Percentiles rank a stretch among this genome's conserved stretches.
phyloP scores from a whole-genome alignment of 1,140 invertebrate genomes.

The Pseudoatta argentina region DNA sequence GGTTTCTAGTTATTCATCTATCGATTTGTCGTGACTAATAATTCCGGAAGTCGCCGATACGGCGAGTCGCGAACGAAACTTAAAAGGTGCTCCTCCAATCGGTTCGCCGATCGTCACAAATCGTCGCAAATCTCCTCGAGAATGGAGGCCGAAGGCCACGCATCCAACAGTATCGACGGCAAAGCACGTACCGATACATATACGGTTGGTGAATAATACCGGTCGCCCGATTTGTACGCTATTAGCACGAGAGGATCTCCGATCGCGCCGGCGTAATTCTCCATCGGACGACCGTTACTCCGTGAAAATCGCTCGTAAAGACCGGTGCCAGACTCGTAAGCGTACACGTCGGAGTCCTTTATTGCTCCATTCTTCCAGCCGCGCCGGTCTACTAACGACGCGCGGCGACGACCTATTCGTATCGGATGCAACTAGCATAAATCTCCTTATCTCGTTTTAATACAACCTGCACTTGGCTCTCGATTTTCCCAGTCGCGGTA shows the following conservation, averaged over 20 bases:
- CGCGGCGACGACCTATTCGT: slow-evolving; percentile 69
- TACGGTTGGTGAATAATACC: slow-evolving; percentile 78
- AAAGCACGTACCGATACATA: slow-evolving; percentile 66
- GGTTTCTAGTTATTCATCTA: not conserved
- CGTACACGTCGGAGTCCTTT: slow-evolving; percentile 69
- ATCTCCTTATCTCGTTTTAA: slow-evolving; percentile 60
- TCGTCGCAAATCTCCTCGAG: slow-evolving; percentile 66
- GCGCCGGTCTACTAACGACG: slow-evolving; percentile 70
- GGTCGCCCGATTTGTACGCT: slow-evolving; percentile 81
- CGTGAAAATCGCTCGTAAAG: slow-evolving; percentile 82
- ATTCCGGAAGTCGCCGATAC: slow-evolving; percentile 60
- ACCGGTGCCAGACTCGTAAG: slow-evolving; percentile 70
- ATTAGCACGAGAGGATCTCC: slow-evolving; percentile 81
- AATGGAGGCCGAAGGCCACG: slow-evolving; percentile 28
- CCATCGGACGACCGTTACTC: slow-evolving; percentile 79
- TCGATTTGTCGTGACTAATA: slow-evolving; percentile 30
- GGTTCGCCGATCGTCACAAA: slow-evolving; percentile 9
- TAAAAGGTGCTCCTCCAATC: slow-evolving; percentile 55
- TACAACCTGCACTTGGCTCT: slow-evolving; percentile 42
- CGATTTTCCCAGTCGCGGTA: slow-evolving; percentile 35
- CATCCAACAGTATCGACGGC: slow-evolving; percentile 18
- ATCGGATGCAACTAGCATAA: slow-evolving; percentile 69
- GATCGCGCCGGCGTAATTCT: slow-evolving; percentile 81
- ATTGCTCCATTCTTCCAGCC: slow-evolving; percentile 79
- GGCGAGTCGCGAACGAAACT: not conserved